A percentile compares a stretch with the other conserved stretches of the same genome.
Conservation (phyloP, 92 coral and sea anemone species). For the Porites evermanni region DNA sequence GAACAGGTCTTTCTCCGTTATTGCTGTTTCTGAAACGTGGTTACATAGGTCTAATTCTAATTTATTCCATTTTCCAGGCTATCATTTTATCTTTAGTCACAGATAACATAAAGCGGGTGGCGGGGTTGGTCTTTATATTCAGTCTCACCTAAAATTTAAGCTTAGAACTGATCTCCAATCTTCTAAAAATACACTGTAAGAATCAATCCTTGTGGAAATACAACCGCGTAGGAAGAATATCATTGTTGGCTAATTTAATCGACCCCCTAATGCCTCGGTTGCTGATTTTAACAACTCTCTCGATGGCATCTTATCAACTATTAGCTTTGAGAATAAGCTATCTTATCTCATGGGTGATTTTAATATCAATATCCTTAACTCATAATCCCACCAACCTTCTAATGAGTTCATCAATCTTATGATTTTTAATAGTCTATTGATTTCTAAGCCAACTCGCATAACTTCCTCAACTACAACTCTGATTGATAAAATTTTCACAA, state of each 20-base stretch:
- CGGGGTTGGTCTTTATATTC: constrained; percentile 38
- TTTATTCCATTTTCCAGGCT: no score
- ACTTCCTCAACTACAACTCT: no score
- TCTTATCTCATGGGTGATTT: background rate
- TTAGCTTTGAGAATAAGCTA: constrained; percentile 35
- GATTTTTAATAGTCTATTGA: no score
- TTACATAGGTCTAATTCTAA: no score
- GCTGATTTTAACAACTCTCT: constrained; percentile 27
- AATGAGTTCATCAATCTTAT: no score
- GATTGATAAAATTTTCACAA: background rate
- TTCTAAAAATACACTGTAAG: constrained; percentile 14
- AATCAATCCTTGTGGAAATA: constrained; percentile 14
- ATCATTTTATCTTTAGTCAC: background rate
- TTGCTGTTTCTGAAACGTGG: background rate
- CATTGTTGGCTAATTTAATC: constrained; percentile 41
- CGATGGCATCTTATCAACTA: background rate
- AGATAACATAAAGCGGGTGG: constrained; percentile 37
- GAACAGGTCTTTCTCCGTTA: background rate
- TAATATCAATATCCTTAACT: no score
- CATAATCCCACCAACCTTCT: no score
- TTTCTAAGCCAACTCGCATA: no score
- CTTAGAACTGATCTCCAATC: constrained; percentile 37
- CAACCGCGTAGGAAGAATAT: constrained; percentile 35
- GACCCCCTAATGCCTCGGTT: constrained; percentile 42
- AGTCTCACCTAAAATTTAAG: constrained; percentile 27